Evolutionary conservation across 2,113 vertebrate genomes (phyloP), one percentile per base, ranked within the genome.

Genomic region (Calypte anna): DNA sequence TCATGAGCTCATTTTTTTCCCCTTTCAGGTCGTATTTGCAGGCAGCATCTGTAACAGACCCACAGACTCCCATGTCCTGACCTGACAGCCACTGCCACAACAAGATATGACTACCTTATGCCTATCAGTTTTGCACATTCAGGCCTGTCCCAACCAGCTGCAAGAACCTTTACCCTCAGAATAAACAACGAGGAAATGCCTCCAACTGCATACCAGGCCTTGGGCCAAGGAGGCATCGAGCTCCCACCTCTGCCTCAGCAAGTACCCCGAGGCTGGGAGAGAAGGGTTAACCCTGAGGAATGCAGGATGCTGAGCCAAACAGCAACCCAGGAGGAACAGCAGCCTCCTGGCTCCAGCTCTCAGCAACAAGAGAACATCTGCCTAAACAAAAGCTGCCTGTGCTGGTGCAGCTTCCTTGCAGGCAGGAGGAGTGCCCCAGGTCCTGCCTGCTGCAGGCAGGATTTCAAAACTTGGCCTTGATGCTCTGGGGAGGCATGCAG

Each of bases 151-250:
- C 73, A 72, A 18, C 82, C 14, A 48, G 85, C 1, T 67, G 58
- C 55, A 69, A 63, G 74, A 87, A 90, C 83, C 33, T 93, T 69
- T 30, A 86, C 63, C 91, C 96, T 22, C 68, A 67, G 54, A 89
- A 91, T 43, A 84, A 93, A 27, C 90, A 44, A 59, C 73, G 23
- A 18, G 59, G 86, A 92, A 84, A 23, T 89, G 93, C 90, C 87
- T 81, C 80, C 6, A 75, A 33, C 57, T 61, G 94, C 92, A 89
- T 66, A 43, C 68, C 79, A 92, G 95, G 73, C 92, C 88, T 82
- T 14, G 64, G 80, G 94, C 90, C 92, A 92, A 88, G 61, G 69
- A 93, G 93, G 92, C 63, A 46, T 83, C 1, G 64, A 67, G 83
- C 69, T 91, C 68, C 82, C 80, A 44, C 8, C 44, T 23, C 20